Percentiles rank a stretch among this genome's conserved stretches.
Conservation (phyloP, 2,797 vertebrate species). For the Mus minutoides region DNA sequence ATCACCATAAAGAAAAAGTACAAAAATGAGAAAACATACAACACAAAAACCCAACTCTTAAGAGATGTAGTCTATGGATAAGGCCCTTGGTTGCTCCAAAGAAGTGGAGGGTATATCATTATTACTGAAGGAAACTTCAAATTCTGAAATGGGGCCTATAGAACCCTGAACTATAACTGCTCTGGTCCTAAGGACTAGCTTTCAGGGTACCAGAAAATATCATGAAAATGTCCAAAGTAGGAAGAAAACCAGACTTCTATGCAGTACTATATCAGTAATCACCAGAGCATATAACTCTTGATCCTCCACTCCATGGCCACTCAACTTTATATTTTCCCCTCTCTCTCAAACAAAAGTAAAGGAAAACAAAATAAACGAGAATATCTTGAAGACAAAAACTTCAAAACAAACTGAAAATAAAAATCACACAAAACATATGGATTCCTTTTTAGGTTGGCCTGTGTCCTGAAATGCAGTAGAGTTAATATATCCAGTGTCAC, state of each 20-base stretch:
- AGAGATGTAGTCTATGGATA: not conserved
- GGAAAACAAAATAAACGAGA: not conserved
- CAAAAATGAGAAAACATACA: not conserved
- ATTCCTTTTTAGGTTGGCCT: not conserved
- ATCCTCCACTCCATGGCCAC: not conserved
- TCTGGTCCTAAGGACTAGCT: not conserved
- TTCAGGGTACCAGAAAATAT: not conserved
- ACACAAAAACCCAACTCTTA: not conserved
- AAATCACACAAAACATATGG: not conserved
- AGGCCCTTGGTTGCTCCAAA: not conserved
- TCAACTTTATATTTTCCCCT: not conserved
- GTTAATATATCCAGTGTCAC: too few relatives aligned
- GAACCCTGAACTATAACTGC: not conserved
- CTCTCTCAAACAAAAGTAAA: not conserved
- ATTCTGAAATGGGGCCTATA: not conserved
- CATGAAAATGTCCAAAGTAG: not conserved
- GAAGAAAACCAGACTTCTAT: not conserved
- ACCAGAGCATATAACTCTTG: not conserved
- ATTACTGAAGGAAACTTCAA: not conserved
- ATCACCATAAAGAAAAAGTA: not conserved
- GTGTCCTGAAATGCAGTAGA: too few relatives aligned
- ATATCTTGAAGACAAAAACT: too few relatives aligned
- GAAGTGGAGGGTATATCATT: not conserved
- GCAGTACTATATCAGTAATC: not conserved
- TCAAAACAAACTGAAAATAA: not conserved